Evolutionary conservation across 1,140 invertebrate species (phyloP), one percentile per base, ranked within the genome.

Genomic region (Cardiocondyla obscurior): DNA sequence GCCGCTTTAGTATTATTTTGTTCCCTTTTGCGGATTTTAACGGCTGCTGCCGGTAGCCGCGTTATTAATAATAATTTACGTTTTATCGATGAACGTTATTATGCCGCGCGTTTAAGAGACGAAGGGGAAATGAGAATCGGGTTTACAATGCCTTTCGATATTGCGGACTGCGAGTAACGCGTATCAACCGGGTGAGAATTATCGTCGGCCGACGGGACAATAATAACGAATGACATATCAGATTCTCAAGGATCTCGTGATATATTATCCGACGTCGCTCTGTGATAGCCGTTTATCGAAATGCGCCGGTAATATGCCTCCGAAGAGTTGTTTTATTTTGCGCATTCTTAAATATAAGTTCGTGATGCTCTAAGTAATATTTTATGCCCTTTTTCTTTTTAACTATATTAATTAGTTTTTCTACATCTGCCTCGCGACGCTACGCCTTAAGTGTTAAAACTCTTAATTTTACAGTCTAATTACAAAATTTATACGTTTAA

Each of bases 181-280:
- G 33, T 30, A 36, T 64, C 49, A 25, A 25, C 12, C 36, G 36
- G 44, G 33, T 55, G 76, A 42, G 33, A 81, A 81, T 81, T 55
- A 81, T 70, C 19, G 12, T 67, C 16, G 46, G 46, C 16, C 33
- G 51, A 55, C 36, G 49, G 46, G 42, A 70, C 76, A 70, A 70
- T 70, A 79, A 79, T 79, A 70, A 70, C 49, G 64, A 67, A 81
- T 81, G 76, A 70, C 64, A 81, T 46, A 49, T 70, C 76, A 70
- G 25, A 69, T 81, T 81, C 22, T 70, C 76, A 81, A 81, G 76
- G 76, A 76, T 12, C 49, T 22, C 16, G 12, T 42, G 64, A 81
- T 81, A 44, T 70, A 70, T 70, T 69, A 69, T 69, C 25, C 49
- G 12, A 79, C 22, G 25, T 55, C 62, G 36, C 6, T 53, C 49